Conservation (phyloP, 2,888 invertebrate species). For the Melipona beecheii region DNA sequence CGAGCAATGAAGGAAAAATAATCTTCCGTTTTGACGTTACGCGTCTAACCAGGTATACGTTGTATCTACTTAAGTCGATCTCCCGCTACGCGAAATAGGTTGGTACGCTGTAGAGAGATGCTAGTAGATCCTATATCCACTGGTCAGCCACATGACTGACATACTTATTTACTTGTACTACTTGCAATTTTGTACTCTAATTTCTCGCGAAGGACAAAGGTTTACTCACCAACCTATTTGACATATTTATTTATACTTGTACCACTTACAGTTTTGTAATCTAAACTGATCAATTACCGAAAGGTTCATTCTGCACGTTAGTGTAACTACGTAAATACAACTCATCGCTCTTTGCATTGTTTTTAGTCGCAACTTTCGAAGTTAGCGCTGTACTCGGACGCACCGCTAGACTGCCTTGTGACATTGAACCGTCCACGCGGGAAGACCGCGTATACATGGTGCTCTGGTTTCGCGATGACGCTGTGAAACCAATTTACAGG, state of each 20-base stretch:
- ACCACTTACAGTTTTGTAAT: neutral
- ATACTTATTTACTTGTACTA: slow-evolving; percentile 18
- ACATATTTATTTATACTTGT: slow-evolving; percentile 8
- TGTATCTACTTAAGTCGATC: slow-evolving; percentile 1
- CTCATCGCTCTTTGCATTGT: neutral
- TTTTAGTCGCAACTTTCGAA: slow-evolving; percentile 88
- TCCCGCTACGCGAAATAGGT: neutral
- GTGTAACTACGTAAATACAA: neutral
- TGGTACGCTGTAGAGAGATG: neutral
- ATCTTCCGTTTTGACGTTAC: neutral
- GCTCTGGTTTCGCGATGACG: slow-evolving; percentile 94
- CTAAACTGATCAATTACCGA: neutral
- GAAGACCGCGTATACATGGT: slow-evolving; percentile 96
- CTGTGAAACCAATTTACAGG: slow-evolving; percentile 96
- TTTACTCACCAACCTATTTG: neutral
- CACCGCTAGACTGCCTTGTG: slow-evolving; percentile 94
- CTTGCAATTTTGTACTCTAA: neutral
- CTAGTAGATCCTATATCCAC: slow-evolving; percentile 1
- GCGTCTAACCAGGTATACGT: neutral
- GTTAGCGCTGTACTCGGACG: slow-evolving; percentile 94
- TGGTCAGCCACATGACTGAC: slow-evolving; percentile 12
- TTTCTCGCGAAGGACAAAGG: too few species aligned
- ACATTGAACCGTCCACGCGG: slow-evolving; percentile 92
- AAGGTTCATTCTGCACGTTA: neutral
- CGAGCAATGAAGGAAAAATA: neutral